Evolutionary conservation across 2,888 invertebrate species (phyloP).

Genomic region (Thymelicus lineola): DNA sequence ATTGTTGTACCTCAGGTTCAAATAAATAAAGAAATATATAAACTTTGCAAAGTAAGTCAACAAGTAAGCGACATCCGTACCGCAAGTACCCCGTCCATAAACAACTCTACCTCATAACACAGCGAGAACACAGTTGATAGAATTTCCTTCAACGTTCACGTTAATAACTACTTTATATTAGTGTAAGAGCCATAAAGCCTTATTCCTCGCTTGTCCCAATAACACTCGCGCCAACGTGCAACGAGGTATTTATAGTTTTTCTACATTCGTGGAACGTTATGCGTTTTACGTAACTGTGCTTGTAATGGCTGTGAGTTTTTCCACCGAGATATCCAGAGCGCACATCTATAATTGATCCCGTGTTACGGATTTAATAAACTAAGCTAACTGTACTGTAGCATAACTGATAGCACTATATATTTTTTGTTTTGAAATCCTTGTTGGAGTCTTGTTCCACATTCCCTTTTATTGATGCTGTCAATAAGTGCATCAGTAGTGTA

Average conservation of each 20-base stretch:
- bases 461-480: no score
- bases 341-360: constrained; percentile 74
- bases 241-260: constrained; percentile 55
- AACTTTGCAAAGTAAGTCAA: no score
- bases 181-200: background rate
- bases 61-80: no score
- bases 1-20: no score
- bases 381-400: background rate
- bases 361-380: constrained; percentile 51
- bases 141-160: no score
- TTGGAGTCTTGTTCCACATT: no score
- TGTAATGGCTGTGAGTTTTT: constrained; percentile 79
- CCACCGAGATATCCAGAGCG: constrained; percentile 61
- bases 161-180: no score
- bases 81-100: no score
- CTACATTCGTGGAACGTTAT: constrained; percentile 64
- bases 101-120: no score
- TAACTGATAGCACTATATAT: background rate
- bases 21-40: no score
- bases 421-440: background rate
- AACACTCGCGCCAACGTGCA: background rate
- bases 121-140: no score
- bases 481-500: no score
- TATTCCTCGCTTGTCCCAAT: background rate
- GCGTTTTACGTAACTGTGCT: constrained; percentile 80